A percentile compares a stretch with the other conserved stretches of the same genome.
These are phyloP conservation scores for Hafferia zeledoni DNA, from an alignment of 2,797 vertebrate species.

Conservation along the genomic window DNA sequence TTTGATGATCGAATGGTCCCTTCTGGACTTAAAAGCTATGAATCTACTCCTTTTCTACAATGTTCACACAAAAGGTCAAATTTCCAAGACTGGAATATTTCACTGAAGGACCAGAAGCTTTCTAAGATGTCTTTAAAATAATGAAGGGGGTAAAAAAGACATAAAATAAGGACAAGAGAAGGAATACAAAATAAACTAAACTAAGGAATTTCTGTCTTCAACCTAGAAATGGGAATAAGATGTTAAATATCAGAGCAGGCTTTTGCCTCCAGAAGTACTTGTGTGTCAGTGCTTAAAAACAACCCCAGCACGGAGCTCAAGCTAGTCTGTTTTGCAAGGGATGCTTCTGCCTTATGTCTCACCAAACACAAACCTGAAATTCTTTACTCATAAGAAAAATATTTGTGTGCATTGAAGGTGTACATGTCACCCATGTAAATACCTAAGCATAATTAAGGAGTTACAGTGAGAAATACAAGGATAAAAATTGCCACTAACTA, in stretches of 20 bases:
- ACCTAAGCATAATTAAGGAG: background rate
- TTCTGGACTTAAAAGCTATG: slow-evolving; percentile 28
- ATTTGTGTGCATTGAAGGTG: background rate
- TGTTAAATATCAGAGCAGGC: background rate
- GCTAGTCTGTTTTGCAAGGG: background rate
- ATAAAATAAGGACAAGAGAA: background rate
- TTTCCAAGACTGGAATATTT: slow-evolving; percentile 49
- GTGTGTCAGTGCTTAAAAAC: background rate
- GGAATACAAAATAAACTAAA: background rate
- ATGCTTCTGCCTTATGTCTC: background rate
- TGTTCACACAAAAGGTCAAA: slow-evolving; percentile 30
- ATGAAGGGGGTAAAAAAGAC: background rate
- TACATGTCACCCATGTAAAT: background rate
- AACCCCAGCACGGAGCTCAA: background rate
- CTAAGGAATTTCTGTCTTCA: background rate
- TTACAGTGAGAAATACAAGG: background rate
- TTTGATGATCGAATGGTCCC: slow-evolving; percentile 9
- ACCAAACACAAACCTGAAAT: background rate
- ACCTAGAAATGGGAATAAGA: background rate
- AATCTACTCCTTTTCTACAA: slow-evolving; percentile 27
- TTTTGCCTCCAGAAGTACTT: background rate
- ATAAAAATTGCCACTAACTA: background rate
- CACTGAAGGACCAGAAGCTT: slow-evolving; percentile 14
- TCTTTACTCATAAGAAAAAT: background rate
- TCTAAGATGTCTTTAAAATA: slow-evolving; percentile 4